phyloP scores from a whole-genome alignment of 2,888 invertebrate genomes.

The Zaprionus obscuricornis region DNA sequence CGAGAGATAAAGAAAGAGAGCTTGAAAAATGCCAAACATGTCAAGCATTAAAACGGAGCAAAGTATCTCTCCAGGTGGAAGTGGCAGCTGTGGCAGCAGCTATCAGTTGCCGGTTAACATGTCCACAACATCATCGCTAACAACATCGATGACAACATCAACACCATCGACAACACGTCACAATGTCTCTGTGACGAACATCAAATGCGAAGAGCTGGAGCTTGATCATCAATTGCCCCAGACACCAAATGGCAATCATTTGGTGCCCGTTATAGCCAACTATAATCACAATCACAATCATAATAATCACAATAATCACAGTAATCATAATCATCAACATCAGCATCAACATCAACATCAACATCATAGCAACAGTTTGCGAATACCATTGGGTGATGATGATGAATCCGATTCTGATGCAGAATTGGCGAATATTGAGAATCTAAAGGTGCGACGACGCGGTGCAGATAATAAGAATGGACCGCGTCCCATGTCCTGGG shows the following conservation, averaged over 20 bases:
- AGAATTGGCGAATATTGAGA: slow-evolving; percentile 83
- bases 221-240: too few relatives aligned
- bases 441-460: slow-evolving; percentile 85
- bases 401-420: slow-evolving; percentile 83
- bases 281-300: slow-evolving; percentile 66
- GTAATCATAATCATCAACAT: slow-evolving; percentile 34
- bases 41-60: slow-evolving; percentile 62
- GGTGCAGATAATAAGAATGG: slow-evolving; percentile 82
- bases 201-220: slow-evolving; percentile 85
- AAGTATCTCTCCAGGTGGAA: slow-evolving; percentile 45
- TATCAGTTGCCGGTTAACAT: slow-evolving; percentile 67
- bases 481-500: slow-evolving; percentile 96
- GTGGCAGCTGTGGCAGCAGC: slow-evolving; percentile 40
- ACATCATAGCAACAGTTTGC: slow-evolving; percentile 41
- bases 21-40: slow-evolving; percentile 51
- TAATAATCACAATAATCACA: slow-evolving; percentile 40
- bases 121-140: slow-evolving; percentile 48
- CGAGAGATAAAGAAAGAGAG: not conserved
- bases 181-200: slow-evolving; percentile 91
- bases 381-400: slow-evolving; percentile 60
- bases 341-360: slow-evolving; percentile 46
- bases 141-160: slow-evolving; percentile 20
- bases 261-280: slow-evolving; percentile 78
- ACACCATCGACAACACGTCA: slow-evolving; percentile 57
- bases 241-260: slow-evolving; percentile 72